These are phyloP conservation scores for Heliothis virescens DNA, from an alignment of 1,140 invertebrate genomes.

Conservation along the genomic window DNA sequence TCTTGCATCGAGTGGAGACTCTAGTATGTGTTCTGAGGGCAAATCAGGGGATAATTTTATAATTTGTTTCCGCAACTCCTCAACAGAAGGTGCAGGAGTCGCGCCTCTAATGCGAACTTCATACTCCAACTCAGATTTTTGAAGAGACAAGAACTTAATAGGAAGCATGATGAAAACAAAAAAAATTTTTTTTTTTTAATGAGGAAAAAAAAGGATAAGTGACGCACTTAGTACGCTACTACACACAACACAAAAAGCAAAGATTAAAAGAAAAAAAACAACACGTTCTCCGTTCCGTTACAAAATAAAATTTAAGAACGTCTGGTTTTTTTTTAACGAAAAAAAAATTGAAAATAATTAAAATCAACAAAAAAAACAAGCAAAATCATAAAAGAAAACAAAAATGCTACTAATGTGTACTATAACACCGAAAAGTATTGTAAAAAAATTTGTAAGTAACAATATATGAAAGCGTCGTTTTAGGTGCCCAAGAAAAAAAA, in stretches of 20 bases:
- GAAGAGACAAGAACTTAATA: constrained; percentile 26
- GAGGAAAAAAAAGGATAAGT: background rate
- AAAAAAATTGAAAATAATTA: background rate
- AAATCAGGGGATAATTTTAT: constrained; percentile 6
- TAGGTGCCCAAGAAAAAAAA: constrained; percentile 2
- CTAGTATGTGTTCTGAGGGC: constrained; percentile 12
- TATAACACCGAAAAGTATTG: background rate
- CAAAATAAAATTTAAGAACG: background rate
- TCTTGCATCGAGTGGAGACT: constrained; percentile 14
- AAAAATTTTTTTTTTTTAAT: no score
- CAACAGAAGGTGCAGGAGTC: constrained; percentile 23
- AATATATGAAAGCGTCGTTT: constrained; percentile 10
- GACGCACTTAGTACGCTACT: constrained; percentile 1
- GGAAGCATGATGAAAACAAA: background rate
- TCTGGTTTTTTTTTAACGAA: background rate
- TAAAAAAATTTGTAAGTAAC: background rate
- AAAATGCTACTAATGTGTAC: constrained; percentile 28
- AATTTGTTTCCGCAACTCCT: constrained; percentile 11
- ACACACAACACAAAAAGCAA: background rate
- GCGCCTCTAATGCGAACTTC: constrained; percentile 28
- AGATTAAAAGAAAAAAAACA: background rate
- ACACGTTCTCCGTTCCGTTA: background rate
- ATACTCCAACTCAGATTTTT: constrained; percentile 25
- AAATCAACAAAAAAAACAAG: background rate
- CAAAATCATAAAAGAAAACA: constrained; percentile 19